Percentiles rank a stretch among this genome's conserved stretches.
phyloP scores from a whole-genome alignment of 2,888 invertebrate genomes.

The Aphidius colemani region DNA sequence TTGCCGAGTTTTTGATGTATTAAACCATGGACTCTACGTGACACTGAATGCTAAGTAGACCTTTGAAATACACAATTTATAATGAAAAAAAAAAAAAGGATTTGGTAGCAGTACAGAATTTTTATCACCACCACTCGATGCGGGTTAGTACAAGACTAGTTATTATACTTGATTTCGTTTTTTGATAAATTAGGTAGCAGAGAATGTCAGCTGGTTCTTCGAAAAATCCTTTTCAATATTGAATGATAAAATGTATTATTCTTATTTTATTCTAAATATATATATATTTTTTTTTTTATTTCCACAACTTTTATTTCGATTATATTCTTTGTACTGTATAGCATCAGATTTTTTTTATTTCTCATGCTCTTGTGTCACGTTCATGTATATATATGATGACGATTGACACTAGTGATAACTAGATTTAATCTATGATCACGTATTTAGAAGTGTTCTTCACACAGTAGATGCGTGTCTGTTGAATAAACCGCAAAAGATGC shows the following conservation, averaged over 20 bases:
- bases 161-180: background rate
- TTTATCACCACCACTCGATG: slow-evolving; percentile 38
- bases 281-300: slow-evolving; percentile 1
- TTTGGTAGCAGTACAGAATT: background rate
- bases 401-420: slow-evolving; percentile 35
- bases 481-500: slow-evolving; percentile 2
- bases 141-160: slow-evolving; percentile 30
- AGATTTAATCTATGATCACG: slow-evolving; percentile 33
- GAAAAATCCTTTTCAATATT: no score
- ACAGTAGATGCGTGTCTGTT: slow-evolving; percentile 4
- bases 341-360: slow-evolving; percentile 26
- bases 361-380: slow-evolving; percentile 31
- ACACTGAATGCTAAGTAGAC: slow-evolving; percentile 60
- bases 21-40: slow-evolving; percentile 58
- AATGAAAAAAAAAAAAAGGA: background rate
- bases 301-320: slow-evolving; percentile 2
- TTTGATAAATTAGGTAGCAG: no score
- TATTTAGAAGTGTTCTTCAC: background rate
- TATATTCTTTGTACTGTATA: slow-evolving; percentile 10
- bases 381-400: slow-evolving; percentile 17
- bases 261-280: slow-evolving; percentile 13
- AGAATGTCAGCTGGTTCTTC: no score
- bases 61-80: slow-evolving; percentile 42
- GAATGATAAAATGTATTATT: background rate
- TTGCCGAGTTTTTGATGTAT: slow-evolving; percentile 58